Evolutionary conservation across 1,140 invertebrate genomes (phyloP).

Genomic region (Drosophila lacertosa): DNA sequence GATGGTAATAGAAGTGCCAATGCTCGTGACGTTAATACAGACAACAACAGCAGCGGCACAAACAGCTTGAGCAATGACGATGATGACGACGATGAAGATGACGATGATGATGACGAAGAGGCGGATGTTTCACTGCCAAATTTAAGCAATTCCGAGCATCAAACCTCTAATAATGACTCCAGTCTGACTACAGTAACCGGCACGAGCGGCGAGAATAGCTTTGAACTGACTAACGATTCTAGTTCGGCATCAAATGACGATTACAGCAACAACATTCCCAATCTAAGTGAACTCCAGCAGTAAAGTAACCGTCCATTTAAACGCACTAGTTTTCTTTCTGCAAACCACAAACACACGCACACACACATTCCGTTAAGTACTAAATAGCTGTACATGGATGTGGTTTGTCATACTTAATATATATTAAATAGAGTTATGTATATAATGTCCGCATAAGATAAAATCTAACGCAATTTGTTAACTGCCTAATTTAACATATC

Average conservation of each 20-base stretch:
- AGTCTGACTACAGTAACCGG: constrained; percentile 78
- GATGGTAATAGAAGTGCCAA: constrained; percentile 16
- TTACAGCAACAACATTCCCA: constrained; percentile 67
- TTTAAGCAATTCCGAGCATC: constrained; percentile 69
- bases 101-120: constrained; percentile 48
- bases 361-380: constrained; percentile 58
- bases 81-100: constrained; percentile 48
- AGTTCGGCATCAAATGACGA: constrained; percentile 79
- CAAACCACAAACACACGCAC: constrained; percentile 16
- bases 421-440: constrained; percentile 23
- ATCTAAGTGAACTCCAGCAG: constrained; percentile 57
- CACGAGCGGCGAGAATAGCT: constrained; percentile 82
- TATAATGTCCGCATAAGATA: constrained; percentile 20
- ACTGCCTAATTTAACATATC: constrained; percentile 45
- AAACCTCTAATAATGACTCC: constrained; percentile 77
- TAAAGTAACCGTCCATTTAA: constrained; percentile 44
- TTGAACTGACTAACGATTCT: constrained; percentile 78
- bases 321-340: constrained; percentile 34
- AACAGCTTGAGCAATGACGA: constrained; percentile 66
- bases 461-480: constrained; percentile 23
- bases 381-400: constrained; percentile 22
- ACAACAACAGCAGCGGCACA: constrained; percentile 46
- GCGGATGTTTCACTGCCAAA: constrained; percentile 67
- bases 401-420: constrained; percentile 28
- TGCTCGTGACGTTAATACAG: constrained; percentile 6